Conservation (phyloP, 64 coral and sea anemone genomes). For the Astreopora myriophthalma region DNA sequence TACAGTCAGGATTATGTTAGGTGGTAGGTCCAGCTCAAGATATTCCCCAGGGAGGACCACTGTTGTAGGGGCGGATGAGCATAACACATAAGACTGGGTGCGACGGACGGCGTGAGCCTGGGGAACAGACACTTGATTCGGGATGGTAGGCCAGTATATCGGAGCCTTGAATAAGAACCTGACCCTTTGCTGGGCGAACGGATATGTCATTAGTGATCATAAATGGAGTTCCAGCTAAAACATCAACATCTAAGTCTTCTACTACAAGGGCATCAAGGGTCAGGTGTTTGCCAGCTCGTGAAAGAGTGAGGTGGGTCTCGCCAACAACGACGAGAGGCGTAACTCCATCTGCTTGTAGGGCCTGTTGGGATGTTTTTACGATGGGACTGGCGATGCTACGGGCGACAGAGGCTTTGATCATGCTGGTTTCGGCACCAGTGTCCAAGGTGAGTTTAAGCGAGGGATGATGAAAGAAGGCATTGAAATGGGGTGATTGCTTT, state of each 20-base stretch:
- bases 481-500: constrained; percentile 7
- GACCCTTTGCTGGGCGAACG: not conserved
- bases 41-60: not conserved
- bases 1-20: not conserved
- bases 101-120: not conserved
- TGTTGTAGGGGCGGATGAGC: not conserved
- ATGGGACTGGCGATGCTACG: not conserved
- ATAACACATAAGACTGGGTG: not conserved
- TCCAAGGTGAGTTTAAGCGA: constrained; percentile 18
- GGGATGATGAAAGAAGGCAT: constrained; percentile 4
- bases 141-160: not conserved
- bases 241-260: constrained; percentile 1
- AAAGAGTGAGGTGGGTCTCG: constrained; percentile 19
- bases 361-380: not conserved
- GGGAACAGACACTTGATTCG: not conserved
- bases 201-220: constrained; percentile 13
- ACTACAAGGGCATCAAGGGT: not conserved
- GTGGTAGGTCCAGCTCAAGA: constrained; percentile 1
- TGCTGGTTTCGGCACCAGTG: not conserved
- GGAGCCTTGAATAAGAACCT: constrained; percentile 1
- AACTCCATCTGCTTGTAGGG: constrained; percentile 6
- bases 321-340: constrained; percentile 12
- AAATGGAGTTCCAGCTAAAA: not conserved
- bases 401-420: not conserved
- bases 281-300: not conserved